Percentiles rank a stretch among this genome's conserved stretches.
Conservation (phyloP, 2,113 vertebrate genomes). For the Myotis lucifugus region DNA sequence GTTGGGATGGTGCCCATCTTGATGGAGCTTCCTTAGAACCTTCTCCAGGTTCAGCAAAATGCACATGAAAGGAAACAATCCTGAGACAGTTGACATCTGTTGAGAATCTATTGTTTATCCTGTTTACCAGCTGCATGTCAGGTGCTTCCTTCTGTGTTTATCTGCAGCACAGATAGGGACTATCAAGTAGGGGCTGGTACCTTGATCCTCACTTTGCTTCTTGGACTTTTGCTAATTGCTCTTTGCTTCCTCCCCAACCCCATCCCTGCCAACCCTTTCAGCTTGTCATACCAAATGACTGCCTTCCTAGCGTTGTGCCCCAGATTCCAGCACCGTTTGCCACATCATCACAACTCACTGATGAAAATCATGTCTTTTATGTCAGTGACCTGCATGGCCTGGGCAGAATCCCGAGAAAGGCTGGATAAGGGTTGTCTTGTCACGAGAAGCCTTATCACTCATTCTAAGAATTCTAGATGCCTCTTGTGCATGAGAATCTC, state of each 20-base stretch:
- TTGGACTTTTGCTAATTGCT: background rate
- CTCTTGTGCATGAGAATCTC: background rate
- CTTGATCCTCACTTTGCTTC: background rate
- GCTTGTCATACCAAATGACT: no score
- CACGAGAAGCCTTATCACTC: background rate
- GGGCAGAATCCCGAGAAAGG: background rate
- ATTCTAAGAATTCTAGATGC: background rate
- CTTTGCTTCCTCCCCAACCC: background rate
- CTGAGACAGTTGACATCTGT: background rate
- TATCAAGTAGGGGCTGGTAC: rapidly evolving
- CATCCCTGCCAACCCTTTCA: background rate
- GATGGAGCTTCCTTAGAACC: background rate
- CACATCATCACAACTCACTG: no score
- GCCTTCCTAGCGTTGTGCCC: background rate
- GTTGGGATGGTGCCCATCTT: background rate
- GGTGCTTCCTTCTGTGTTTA: background rate
- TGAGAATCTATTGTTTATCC: background rate
- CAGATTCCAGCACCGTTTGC: background rate
- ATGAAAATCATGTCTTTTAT: background rate
- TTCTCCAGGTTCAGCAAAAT: background rate
- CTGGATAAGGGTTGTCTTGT: background rate
- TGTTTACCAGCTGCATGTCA: background rate
- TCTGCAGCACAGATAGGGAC: background rate
- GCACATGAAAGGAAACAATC: background rate
- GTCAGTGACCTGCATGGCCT: background rate